These are phyloP conservation scores for Eurosta solidaginis DNA, from an alignment of 1,140 invertebrate genomes.

Conservation along the genomic window DNA sequence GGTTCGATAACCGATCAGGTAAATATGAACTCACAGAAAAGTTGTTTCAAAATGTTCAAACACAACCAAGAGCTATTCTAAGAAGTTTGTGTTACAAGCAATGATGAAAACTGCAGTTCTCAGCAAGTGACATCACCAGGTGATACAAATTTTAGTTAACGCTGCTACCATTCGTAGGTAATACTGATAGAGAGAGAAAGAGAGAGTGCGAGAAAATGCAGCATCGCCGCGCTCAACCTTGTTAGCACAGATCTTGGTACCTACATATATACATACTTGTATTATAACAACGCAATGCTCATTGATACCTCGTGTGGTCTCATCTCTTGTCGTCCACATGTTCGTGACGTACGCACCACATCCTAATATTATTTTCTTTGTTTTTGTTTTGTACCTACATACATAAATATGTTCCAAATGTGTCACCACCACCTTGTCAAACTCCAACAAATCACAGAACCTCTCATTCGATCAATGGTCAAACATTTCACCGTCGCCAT, in stretches of 20 bases:
- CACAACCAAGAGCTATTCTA: too few relatives aligned
- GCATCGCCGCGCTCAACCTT: too few relatives aligned
- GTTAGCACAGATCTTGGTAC: too few relatives aligned
- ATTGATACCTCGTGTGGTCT: neutral
- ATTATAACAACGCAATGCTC: neutral
- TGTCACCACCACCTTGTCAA: constrained; percentile 19
- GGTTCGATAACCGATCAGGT: constrained; percentile 54
- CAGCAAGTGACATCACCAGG: too few relatives aligned
- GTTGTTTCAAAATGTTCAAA: too few relatives aligned
- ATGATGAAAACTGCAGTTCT: too few relatives aligned
- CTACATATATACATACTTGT: neutral
- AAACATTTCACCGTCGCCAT: constrained; percentile 58
- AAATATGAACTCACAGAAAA: too few relatives aligned
- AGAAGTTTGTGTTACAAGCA: too few relatives aligned
- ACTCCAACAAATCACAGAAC: constrained; percentile 20
- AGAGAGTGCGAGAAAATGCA: too few relatives aligned
- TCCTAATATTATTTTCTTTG: neutral
- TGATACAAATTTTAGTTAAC: too few relatives aligned
- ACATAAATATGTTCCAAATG: neutral
- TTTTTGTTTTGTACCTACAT: constrained; percentile 12
- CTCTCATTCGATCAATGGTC: constrained; percentile 58
- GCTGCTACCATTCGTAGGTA: too few relatives aligned
- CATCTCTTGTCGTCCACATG: neutral
- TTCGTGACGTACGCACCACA: neutral
- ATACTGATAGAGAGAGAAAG: too few relatives aligned